Percentiles rank a stretch among this genome's conserved stretches.
phyloP scores from a whole-genome alignment of 2,797 vertebrate genomes.

The Gambusia yucatana region DNA sequence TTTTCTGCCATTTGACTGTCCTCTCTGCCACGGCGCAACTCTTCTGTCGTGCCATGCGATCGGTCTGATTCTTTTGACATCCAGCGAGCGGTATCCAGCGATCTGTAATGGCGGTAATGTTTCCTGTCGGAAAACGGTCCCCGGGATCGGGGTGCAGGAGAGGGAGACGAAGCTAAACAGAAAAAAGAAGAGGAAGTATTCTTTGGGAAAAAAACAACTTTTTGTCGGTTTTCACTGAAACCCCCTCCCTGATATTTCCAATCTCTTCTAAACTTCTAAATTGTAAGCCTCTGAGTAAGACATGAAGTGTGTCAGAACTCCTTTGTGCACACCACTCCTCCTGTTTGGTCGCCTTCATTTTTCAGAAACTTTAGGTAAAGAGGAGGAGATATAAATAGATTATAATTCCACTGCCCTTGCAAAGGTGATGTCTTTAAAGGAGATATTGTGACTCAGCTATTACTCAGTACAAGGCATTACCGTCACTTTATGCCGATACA shows the following conservation, averaged over 20 bases:
- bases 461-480: conserved; percentile 25
- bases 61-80: conserved; percentile 78
- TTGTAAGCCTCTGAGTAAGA: conserved; percentile 30
- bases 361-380: conserved; percentile 39
- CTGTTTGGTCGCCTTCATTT: conserved; percentile 52
- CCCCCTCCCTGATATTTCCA: conserved; percentile 24
- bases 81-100: conserved; percentile 67
- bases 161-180: conserved; percentile 53
- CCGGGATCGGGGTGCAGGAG: conserved; percentile 48
- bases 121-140: conserved; percentile 74
- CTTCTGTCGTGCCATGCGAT: conserved; percentile 72
- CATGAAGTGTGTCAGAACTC: conserved; percentile 52
- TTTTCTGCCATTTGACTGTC: conserved; percentile 80
- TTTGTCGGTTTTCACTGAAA: conserved; percentile 39
- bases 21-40: conserved; percentile 67
- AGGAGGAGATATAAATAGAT: conserved; percentile 39
- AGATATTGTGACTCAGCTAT: conserved; percentile 26
- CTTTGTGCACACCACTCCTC: conserved; percentile 5
- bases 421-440: conserved; percentile 40
- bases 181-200: conserved; percentile 52
- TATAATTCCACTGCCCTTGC: conserved; percentile 32
- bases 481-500: conserved; percentile 49
- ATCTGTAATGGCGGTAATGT: conserved; percentile 80
- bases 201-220: conserved; percentile 30
- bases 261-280: conserved; percentile 17